phyloP scores from a whole-genome alignment of 2,888 invertebrate species.

The Alloplasta piceator region DNA sequence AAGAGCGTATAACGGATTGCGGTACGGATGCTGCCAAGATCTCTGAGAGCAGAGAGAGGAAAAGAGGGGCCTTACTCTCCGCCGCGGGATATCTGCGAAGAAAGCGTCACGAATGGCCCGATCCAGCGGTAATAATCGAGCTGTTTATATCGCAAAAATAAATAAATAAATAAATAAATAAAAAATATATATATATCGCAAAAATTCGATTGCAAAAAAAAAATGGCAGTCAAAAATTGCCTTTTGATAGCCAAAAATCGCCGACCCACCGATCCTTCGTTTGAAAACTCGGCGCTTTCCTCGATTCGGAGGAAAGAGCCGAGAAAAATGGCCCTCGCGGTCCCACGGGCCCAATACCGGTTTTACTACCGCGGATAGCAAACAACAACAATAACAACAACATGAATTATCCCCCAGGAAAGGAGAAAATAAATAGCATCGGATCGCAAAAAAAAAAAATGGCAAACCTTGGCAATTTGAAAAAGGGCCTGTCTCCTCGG shows the following conservation, averaged over 20 bases:
- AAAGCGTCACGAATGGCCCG: constrained; percentile 52
- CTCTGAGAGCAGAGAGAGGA: not conserved
- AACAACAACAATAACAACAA: constrained; percentile 50
- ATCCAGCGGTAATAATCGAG: not conserved
- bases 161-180: no score
- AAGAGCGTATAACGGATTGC: constrained; percentile 58
- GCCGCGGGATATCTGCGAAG: constrained; percentile 36
- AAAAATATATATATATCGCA: no score
- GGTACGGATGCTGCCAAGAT: constrained; percentile 55
- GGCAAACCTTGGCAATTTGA: constrained; percentile 90
- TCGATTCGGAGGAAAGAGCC: constrained; percentile 23
- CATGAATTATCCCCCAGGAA: not conserved
- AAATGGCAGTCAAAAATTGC: no score
- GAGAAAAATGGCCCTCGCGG: constrained; percentile 60
- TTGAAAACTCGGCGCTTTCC: not conserved
- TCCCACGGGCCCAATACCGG: constrained; percentile 55
- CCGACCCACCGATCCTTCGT: not conserved
- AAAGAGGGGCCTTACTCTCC: not conserved
- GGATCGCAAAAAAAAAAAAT: constrained; percentile 7
- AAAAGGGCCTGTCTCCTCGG: constrained; percentile 85
- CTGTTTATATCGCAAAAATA: not conserved
- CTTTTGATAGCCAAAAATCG: not conserved
- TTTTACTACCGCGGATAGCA: constrained; percentile 35
- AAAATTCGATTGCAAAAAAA: no score
- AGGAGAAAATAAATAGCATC: constrained; percentile 17